phyloP scores from a whole-genome alignment of 1,140 invertebrate species.

The Goniozus legneri region DNA sequence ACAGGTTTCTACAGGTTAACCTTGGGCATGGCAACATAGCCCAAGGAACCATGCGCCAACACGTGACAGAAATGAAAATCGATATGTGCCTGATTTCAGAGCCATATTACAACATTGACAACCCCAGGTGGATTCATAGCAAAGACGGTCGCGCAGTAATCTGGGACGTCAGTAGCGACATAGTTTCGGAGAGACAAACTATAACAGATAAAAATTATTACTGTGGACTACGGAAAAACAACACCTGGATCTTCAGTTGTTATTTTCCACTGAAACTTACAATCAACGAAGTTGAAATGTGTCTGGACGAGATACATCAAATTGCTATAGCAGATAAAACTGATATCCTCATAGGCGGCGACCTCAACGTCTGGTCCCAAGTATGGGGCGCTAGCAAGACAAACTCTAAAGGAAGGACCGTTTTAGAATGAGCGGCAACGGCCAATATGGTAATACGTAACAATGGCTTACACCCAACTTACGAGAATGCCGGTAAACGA shows the following conservation, averaged over 20 bases:
- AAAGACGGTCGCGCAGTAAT: neutral
- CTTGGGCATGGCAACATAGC: neutral
- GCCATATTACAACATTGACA: neutral
- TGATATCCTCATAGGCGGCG: neutral
- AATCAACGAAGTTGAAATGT: too few relatives aligned
- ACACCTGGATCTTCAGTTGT: neutral
- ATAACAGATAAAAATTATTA: neutral
- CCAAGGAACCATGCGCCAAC: neutral
- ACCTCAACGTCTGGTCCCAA: neutral
- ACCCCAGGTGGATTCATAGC: neutral
- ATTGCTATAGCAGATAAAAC: neutral
- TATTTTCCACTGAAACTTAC: too few relatives aligned
- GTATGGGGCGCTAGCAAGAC: neutral
- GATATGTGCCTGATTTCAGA: neutral
- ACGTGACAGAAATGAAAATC: neutral
- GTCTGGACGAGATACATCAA: neutral
- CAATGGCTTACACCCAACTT: neutral
- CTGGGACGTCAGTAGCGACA: neutral
- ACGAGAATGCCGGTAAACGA: neutral
- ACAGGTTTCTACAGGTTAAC: constrained; percentile 1
- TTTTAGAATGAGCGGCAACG: neutral
- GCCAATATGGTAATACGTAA: neutral
- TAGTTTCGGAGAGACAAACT: neutral
- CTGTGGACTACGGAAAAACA: neutral
- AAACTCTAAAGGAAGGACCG: neutral